Evolutionary conservation across 2,888 invertebrate genomes (phyloP).

Genomic region (Itoplectis maculator): DNA sequence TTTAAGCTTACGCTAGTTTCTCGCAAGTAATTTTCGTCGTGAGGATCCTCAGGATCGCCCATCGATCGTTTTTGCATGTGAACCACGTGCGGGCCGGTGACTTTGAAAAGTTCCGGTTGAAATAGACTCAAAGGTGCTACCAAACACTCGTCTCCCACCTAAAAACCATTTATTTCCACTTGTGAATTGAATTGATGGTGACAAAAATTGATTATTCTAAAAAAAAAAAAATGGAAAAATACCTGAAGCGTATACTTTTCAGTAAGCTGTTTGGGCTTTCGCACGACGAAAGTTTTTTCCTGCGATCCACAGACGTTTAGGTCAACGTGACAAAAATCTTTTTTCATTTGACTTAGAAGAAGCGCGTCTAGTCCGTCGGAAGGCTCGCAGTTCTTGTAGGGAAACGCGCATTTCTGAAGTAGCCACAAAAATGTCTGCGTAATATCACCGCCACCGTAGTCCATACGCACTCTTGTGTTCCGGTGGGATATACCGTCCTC

Average conservation of each 20-base stretch:
- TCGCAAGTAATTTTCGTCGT: conserved; percentile 95
- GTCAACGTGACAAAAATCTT: conserved; percentile 96
- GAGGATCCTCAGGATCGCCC: conserved; percentile 96
- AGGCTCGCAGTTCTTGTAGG: conserved; percentile 93
- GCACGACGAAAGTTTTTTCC: conserved; percentile 91
- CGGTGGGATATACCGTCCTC: conserved; percentile 98
- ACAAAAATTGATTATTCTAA: not conserved
- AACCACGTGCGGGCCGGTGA: conserved; percentile 91
- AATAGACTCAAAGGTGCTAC: conserved; percentile 96
- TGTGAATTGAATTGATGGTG: not conserved
- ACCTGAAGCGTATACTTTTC: conserved; percentile 91
- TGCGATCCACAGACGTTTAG: conserved; percentile 95
- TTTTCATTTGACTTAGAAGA: conserved; percentile 93
- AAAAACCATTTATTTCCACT: conserved; percentile 67
- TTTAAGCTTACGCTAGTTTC: conserved; percentile 90
- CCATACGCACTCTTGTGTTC: conserved; percentile 92
- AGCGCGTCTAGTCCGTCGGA: conserved; percentile 91
- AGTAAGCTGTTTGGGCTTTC: conserved; percentile 89
- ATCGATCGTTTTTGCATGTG: conserved; percentile 89
- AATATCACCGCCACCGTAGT: conserved; percentile 96
- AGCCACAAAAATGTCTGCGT: conserved; percentile 96
- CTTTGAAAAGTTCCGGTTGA: conserved; percentile 94
- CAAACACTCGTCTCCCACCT: conserved; percentile 96
- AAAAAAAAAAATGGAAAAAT: conserved; percentile 10
- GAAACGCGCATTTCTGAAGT: conserved; percentile 95